Conservation (phyloP, 2,113 vertebrate genomes). For the Elephantulus edwardii region DNA sequence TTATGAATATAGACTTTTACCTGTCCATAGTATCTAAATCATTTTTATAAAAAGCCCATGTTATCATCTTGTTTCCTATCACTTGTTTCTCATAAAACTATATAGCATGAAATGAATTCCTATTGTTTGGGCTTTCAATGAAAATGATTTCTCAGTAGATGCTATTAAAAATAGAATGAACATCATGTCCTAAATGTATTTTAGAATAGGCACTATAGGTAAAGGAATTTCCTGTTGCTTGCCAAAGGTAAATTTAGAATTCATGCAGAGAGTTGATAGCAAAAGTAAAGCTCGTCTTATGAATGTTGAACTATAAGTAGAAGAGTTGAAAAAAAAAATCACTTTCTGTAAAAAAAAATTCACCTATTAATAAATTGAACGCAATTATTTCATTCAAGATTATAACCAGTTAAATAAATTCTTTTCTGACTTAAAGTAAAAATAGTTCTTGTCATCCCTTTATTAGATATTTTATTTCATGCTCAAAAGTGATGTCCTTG, state of each 20-base stretch:
- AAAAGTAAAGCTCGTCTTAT: neutral
- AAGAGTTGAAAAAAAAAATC: constrained; percentile 25
- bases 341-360: neutral
- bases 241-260: constrained; percentile 51
- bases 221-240: constrained; percentile 49
- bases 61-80: constrained; percentile 9
- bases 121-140: constrained; percentile 35
- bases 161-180: constrained; percentile 52
- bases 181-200: constrained; percentile 38
- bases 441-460: neutral
- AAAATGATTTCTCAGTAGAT: constrained; percentile 40
- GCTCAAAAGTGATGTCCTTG: neutral
- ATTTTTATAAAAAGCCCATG: neutral
- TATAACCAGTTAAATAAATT: neutral
- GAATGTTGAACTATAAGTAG: neutral
- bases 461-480: constrained; percentile 29
- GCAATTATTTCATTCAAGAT: constrained; percentile 43
- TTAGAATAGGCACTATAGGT: constrained; percentile 25
- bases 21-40: neutral
- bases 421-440: neutral
- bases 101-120: constrained; percentile 46
- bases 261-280: neutral
- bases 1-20: neutral
- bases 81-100: constrained; percentile 53
- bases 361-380: constrained; percentile 13